Evolutionary conservation across 2,888 invertebrate species (phyloP).

Genomic region (Heteromyza rotundicornis): DNA sequence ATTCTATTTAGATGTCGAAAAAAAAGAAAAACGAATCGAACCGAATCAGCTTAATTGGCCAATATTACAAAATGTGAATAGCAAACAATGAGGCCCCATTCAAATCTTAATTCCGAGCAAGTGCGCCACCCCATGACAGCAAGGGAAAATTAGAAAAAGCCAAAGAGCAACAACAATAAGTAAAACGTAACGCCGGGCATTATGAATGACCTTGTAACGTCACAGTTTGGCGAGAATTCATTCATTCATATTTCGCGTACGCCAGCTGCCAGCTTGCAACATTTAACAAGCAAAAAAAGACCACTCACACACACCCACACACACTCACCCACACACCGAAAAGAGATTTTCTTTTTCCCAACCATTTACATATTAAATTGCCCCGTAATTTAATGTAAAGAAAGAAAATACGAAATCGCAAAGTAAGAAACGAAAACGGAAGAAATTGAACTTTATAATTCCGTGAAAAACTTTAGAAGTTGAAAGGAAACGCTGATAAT

Average conservation of each 20-base stretch:
- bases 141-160: neutral
- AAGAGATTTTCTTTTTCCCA: too few species aligned
- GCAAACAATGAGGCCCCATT: neutral
- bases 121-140: neutral
- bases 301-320: too few species aligned
- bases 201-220: slow-evolving; percentile 17
- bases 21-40: neutral
- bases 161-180: too few species aligned
- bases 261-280: neutral
- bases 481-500: neutral
- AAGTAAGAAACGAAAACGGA: neutral
- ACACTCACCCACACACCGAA: neutral
- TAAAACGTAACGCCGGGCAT: neutral
- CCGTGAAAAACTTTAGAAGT: neutral
- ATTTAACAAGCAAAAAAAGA: too few species aligned
- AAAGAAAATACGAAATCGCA: neutral
- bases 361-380: slow-evolving; percentile 53
- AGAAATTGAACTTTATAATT: neutral
- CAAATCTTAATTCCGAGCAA: neutral
- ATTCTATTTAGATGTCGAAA: neutral
- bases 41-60: slow-evolving; percentile 23
- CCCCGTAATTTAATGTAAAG: slow-evolving; percentile 34
- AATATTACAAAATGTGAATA: slow-evolving; percentile 17
- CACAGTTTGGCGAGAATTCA: neutral
- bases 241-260: neutral